A percentile compares a stretch with the other conserved stretches of the same genome.
Conservation (phyloP, 2,113 vertebrate species). For the Eidolon helvum region DNA sequence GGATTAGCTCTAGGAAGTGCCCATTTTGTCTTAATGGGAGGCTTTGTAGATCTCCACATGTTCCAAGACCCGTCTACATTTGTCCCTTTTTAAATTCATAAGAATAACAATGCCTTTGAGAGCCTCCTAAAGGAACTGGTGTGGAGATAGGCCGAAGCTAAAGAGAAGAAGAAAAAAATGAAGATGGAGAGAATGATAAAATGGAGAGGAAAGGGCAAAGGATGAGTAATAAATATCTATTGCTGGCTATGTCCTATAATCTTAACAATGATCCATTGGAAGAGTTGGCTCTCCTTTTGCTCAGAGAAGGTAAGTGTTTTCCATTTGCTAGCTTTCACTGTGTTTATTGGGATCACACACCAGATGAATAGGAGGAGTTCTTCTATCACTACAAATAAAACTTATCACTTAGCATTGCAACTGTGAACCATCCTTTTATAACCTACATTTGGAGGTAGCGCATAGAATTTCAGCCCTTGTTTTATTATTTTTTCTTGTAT, state of each 20-base stretch:
- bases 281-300: neutral
- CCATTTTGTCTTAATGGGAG: conserved; percentile 9
- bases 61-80: neutral
- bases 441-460: neutral
- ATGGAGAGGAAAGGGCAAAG: neutral
- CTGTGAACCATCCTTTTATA: neutral
- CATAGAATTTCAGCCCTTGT: neutral
- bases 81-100: neutral
- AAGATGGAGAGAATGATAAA: neutral
- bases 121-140: neutral
- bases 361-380: neutral
- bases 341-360: neutral
- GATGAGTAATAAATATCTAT: neutral
- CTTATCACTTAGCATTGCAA: neutral
- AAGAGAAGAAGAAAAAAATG: neutral
- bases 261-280: neutral
- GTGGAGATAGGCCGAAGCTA: neutral
- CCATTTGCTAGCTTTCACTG: neutral
- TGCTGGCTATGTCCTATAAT: neutral
- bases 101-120: neutral
- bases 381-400: neutral
- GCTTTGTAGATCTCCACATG: neutral
- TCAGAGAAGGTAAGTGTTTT: neutral
- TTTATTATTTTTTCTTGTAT: conserved; percentile 1
- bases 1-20: conserved; percentile 31